Conservation (phyloP, 2,113 vertebrate species). For the Sapayoa aenigma region DNA sequence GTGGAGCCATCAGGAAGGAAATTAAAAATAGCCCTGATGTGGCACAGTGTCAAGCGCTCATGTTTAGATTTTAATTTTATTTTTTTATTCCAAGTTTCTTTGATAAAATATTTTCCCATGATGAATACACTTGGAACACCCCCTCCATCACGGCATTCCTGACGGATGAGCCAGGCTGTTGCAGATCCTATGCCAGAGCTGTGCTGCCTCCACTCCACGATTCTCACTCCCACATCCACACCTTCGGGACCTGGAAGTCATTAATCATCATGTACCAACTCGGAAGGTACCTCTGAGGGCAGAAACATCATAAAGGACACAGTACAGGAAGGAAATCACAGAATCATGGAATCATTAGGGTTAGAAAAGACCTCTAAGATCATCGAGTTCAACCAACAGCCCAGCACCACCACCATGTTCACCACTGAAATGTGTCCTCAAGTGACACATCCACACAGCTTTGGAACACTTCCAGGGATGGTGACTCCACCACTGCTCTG, state of each 20-base stretch:
- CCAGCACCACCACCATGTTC: background rate
- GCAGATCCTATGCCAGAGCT: background rate
- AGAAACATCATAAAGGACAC: background rate
- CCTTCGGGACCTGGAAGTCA: constrained; percentile 12
- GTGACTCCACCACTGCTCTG: background rate
- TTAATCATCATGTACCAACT: background rate
- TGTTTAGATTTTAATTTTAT: constrained; percentile 62
- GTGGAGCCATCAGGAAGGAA: constrained; percentile 11
- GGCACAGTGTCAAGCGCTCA: constrained; percentile 25
- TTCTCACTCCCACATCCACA: constrained; percentile 42
- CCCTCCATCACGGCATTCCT: constrained; percentile 3
- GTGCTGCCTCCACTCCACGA: background rate
- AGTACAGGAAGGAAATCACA: background rate
- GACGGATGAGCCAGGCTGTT: background rate
- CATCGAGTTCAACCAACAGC: background rate
- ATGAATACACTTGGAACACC: constrained; percentile 56
- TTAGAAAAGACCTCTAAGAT: background rate
- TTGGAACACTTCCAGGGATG: background rate
- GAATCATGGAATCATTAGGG: background rate
- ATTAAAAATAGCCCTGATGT: constrained; percentile 64
- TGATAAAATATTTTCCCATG: constrained; percentile 80
- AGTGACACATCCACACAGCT: background rate
- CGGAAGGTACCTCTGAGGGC: background rate
- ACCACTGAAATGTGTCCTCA: background rate
- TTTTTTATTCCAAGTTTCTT: constrained; percentile 68